Evolutionary conservation across 1,140 invertebrate species (phyloP).

Genomic region (Eurosta solidaginis): DNA sequence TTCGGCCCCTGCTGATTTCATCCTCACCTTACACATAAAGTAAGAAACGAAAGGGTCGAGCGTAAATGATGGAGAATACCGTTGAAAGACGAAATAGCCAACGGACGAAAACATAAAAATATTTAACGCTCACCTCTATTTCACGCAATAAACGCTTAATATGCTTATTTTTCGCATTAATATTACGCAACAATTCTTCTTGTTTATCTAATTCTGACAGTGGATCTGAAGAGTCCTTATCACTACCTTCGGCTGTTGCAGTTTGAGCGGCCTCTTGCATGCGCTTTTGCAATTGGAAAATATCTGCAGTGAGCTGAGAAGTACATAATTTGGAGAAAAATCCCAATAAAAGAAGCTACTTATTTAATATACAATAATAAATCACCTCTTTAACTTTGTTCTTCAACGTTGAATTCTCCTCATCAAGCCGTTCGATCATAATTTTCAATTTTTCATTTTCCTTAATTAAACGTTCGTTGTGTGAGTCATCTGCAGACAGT

Average conservation of each 20-base stretch:
- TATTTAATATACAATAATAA: neutral
- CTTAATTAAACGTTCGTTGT: slow-evolving; percentile 42
- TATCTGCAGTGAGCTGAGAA: slow-evolving; percentile 45
- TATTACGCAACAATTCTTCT: slow-evolving; percentile 55
- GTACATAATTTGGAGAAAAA: neutral
- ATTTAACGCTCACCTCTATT: slow-evolving; percentile 46
- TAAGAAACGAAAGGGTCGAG: no score
- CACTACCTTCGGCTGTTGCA: slow-evolving; percentile 48
- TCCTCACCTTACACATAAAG: no score
- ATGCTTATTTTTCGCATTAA: slow-evolving; percentile 57
- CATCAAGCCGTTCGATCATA: slow-evolving; percentile 51
- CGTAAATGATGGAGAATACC: no score
- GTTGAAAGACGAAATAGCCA: neutral
- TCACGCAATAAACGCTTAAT: slow-evolving; percentile 55
- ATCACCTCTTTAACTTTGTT: slow-evolving; percentile 46
- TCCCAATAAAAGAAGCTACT: neutral
- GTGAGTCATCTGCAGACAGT: slow-evolving; percentile 10
- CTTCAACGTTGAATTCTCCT: slow-evolving; percentile 44
- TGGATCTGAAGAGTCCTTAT: slow-evolving; percentile 57
- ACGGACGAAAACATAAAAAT: neutral
- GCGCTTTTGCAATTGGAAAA: slow-evolving; percentile 47
- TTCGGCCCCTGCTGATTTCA: no score
- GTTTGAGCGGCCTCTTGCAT: slow-evolving; percentile 41
- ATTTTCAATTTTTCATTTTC: slow-evolving; percentile 55
- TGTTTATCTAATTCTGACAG: slow-evolving; percentile 57